Evolutionary conservation across 2,888 invertebrate species (phyloP), one percentile per base, ranked within the genome.

Genomic region (Oscheius sp.): DNA sequence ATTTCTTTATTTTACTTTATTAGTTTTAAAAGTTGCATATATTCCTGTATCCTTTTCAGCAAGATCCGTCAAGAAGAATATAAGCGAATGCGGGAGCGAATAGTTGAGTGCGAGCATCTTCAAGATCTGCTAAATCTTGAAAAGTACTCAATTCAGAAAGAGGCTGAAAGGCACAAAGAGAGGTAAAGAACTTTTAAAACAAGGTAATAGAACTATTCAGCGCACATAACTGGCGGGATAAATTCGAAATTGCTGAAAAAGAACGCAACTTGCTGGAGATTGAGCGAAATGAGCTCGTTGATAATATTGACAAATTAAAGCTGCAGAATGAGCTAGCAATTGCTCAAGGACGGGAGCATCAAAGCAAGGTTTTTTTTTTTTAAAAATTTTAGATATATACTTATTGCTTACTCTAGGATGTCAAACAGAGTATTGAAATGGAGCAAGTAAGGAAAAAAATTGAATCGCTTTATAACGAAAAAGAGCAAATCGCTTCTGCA

Each of bases 21-120:
- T 1, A 39, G 8, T 27, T 39, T n/a, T 23, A 12, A 55, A n/a
- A 27, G 10, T 33, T 33, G 3, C 4, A 4, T 31, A 10, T 25
- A 20, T n/a, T 37, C 25, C n/a, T 57, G 37, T 37, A 37, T 17
- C 5, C 10, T 4, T 61, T 61, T 15, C 20, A 61, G 61, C 2
- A 61, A 61, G n/a, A 45, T 45, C 20, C 39, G 42, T 17, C 61
- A 61, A 45, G 61, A 61, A 1, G 61, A 61, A 25, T 45, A 45
- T 20, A 25, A 42, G n/a, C 25, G 31, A 5, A 42, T 42, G 25
- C 42, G 61, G 15, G 17, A 42, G 3, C 23, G n/a, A 17, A 17
- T 29, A 23, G 17, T 29, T 23, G 61, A 61, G n/a, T n/a, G 42
- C n/a, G 61, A 61, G 17, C 6, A 45, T 27, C 6, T 27, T 12